Evolutionary conservation across 2,113 vertebrate species (phyloP).

Genomic region (Corythornis cristatus): DNA sequence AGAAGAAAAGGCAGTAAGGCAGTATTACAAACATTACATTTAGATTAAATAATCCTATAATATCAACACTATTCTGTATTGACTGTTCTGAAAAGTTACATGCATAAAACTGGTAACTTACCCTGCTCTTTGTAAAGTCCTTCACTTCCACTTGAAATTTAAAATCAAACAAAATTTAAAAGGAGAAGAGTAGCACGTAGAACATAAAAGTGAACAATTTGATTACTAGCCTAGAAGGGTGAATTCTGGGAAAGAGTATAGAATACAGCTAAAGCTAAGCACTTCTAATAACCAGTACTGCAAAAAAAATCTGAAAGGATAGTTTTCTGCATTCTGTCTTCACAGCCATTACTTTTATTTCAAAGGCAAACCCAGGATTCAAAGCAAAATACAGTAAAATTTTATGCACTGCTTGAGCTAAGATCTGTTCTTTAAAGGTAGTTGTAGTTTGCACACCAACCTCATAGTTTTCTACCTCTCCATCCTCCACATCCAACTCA

Average conservation of each 20-base stretch:
- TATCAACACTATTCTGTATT: background rate
- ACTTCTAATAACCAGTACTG: background rate
- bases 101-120: background rate
- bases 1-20: background rate
- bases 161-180: background rate
- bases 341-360: background rate
- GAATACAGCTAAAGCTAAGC: background rate
- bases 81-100: background rate
- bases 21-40: background rate
- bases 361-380: background rate
- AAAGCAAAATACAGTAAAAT: background rate
- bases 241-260: background rate
- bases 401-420: background rate
- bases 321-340: background rate
- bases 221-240: background rate
- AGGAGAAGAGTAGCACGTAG: background rate
- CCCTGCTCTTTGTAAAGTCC: background rate
- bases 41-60: background rate
- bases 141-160: background rate
- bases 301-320: background rate
- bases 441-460: constrained; percentile 73
- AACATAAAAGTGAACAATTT: background rate
- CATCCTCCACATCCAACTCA: constrained; percentile 96
- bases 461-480: constrained; percentile 99
- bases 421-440: background rate